Evolutionary conservation across 2,113 vertebrate genomes (phyloP), one percentile per base, ranked within the genome.

Genomic region (Choloepus hoffmanni): DNA sequence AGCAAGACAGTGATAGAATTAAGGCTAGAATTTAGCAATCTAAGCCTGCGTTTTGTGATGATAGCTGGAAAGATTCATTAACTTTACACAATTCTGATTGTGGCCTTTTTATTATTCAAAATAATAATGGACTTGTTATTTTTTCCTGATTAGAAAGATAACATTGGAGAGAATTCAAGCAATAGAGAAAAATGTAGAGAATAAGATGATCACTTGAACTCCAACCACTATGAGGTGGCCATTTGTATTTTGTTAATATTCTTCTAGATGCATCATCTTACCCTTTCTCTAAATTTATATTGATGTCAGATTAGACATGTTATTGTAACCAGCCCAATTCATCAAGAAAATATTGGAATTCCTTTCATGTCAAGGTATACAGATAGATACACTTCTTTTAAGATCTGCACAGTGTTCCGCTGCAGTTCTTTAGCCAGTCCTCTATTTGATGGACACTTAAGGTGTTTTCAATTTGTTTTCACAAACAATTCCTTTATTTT

Each of bases 171-270:
- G 14, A 76, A 85, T 73, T 81, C 90, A 90, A 89, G 11, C 12
- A 93, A 92, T 58, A 58, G 15, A 50, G 24, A 87, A 95, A 93
- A 76, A 19, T 77, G 13, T 50, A 70, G 85, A 21, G 11, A 77
- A 50, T 73, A 72, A 72, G 4, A 53, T 16, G 73, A 70, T 85
- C 58, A 50, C 13, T 76, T 84, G 11, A 36, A 86, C 86, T 93
- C 63, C 48, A 4, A 68, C 3, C 68, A 55, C 1, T n/a, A 21
- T 28, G 4, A 83, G 48, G 11, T 2, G 19, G 19, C 8, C n/a
- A 21, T 89, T 94, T 73, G 26, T 67, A 87, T 92, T 95, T 81
- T 94, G 2, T 50, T 85, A 11, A 43, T 95, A 55, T 87, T 88
- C 36, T 84, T 55, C 36, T 77, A 68, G 21, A 24, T 53, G 26